Base-by-base conservation (phyloP, 2,888 invertebrate species). In the Folsomia manolachei region DNA sequence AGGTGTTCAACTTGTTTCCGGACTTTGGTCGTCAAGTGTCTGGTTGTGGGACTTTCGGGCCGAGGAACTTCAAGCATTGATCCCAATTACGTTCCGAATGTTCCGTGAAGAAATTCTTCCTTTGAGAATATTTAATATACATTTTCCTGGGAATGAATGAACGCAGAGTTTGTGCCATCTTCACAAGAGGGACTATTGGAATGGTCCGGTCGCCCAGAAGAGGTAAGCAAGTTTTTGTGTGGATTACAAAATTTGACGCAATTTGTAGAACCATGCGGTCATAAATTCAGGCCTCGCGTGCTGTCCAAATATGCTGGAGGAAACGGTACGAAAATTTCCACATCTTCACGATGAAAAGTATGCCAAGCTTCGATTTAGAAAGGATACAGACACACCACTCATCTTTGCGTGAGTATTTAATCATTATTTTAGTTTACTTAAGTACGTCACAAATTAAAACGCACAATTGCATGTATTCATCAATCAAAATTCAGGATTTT, bases 101-200 rank as follows among this genome's bases (percentile, higher is more conserved):
- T 71, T 19, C 72, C 78, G 11, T 62, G 76, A 26, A 73, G 72
- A 27, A 80, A 78, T 67, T 26, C 70, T 14, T 76, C 77, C 27
- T 79, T 78, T 67, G 71, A 73, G 19, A 64, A 70, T 1, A 75
- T 77, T n/a, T n/a, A n/a, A n/a, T n/a, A n/a, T n/a, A n/a, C n/a
- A n/a, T n/a, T 62, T 74, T 73, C 68, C 72, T 80, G 68, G 73
- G 78, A 11, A 74, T 74, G 63, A 77, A 78, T 73, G 80, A 80
- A 72, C 74, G 77, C 53, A 80, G 87, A 69, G 93, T 97, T 0
- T 85, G 96, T 71, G 96, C 97, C 51, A 86, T 98, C 27, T 97
- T 96, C 82, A 95, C 96, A 0, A 97, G 97, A 0, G 97, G 97
- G 1, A 98, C 97, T 0, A 97, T 98, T 82, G 97, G 97, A 62